Percentiles rank a stretch among this genome's conserved stretches.
Conservation (phyloP, 1,140 invertebrate species). For the Hestina assimilis region DNA sequence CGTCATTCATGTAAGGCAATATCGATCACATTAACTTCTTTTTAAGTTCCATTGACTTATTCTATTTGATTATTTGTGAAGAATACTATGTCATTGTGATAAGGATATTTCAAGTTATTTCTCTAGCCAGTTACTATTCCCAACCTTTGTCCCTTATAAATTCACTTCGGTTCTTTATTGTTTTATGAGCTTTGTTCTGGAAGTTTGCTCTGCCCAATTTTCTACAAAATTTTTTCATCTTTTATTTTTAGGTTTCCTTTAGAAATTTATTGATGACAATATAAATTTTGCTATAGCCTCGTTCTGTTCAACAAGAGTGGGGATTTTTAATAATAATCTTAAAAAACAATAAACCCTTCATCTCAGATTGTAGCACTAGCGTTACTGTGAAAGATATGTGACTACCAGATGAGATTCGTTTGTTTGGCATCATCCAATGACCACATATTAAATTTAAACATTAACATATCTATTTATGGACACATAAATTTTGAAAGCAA, state of each 20-base stretch:
- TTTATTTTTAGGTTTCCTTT: constrained; percentile 43
- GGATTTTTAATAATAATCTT: too few relatives aligned
- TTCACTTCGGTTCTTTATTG: constrained; percentile 47
- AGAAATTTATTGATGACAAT: constrained; percentile 16
- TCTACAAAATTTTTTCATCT: constrained; percentile 48
- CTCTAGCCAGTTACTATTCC: neutral
- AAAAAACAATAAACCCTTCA: too few relatives aligned
- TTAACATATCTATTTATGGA: neutral
- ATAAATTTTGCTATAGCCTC: neutral
- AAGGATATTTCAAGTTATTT: neutral
- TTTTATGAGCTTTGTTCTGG: constrained; percentile 63
- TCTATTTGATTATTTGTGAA: too few relatives aligned
- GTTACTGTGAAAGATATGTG: too few relatives aligned
- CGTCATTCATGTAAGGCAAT: too few relatives aligned
- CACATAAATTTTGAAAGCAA: neutral
- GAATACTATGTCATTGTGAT: neutral
- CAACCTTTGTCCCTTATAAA: constrained; percentile 28
- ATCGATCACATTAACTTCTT: too few relatives aligned
- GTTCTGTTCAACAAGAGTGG: too few relatives aligned
- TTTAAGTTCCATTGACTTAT: too few relatives aligned
- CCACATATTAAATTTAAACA: constrained; percentile 15
- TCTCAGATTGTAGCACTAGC: too few relatives aligned
- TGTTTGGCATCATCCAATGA: too few relatives aligned
- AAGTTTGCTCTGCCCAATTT: constrained; percentile 49
- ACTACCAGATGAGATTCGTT: too few relatives aligned